phyloP scores from a whole-genome alignment of 2,888 invertebrate genomes.

The Monopis laevigella region DNA sequence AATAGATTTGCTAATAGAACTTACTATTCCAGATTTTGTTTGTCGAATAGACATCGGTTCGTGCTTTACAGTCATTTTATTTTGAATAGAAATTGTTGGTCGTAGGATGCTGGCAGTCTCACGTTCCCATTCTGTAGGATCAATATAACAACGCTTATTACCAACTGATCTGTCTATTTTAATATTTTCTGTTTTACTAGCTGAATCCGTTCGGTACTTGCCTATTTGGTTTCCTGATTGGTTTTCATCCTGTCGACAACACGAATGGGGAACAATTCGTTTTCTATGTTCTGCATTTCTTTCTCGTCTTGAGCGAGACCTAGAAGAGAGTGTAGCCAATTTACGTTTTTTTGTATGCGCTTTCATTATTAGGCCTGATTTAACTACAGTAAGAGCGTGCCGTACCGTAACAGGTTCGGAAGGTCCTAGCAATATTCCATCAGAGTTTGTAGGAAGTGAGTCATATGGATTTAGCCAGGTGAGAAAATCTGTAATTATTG shows the following conservation, averaged over 20 bases:
- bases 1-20: constrained; percentile 31
- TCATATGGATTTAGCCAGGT: constrained; percentile 70
- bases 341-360: constrained; percentile 56
- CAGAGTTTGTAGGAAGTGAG: constrained; percentile 41
- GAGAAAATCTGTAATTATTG: constrained; percentile 74
- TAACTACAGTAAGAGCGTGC: constrained; percentile 55
- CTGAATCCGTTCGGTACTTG: constrained; percentile 56
- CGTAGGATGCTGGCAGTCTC: constrained; percentile 65
- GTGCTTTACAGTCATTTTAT: constrained; percentile 37
- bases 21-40: constrained; percentile 40
- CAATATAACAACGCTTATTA: constrained; percentile 63
- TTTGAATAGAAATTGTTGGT: constrained; percentile 54
- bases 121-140: constrained; percentile 62
- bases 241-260: constrained; percentile 43
- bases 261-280: constrained; percentile 48
- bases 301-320: constrained; percentile 56
- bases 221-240: constrained; percentile 28
- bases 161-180: constrained; percentile 58
- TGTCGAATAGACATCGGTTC: constrained; percentile 35
- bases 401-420: constrained; percentile 56
- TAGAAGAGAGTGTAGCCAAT: constrained; percentile 57
- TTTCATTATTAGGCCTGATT: constrained; percentile 46
- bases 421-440: constrained; percentile 37
- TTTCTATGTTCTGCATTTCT: constrained; percentile 52
- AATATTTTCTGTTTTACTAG: constrained; percentile 42